Evolutionary conservation across 2,888 invertebrate species (phyloP).

Genomic region (Ormyrus labotus): DNA sequence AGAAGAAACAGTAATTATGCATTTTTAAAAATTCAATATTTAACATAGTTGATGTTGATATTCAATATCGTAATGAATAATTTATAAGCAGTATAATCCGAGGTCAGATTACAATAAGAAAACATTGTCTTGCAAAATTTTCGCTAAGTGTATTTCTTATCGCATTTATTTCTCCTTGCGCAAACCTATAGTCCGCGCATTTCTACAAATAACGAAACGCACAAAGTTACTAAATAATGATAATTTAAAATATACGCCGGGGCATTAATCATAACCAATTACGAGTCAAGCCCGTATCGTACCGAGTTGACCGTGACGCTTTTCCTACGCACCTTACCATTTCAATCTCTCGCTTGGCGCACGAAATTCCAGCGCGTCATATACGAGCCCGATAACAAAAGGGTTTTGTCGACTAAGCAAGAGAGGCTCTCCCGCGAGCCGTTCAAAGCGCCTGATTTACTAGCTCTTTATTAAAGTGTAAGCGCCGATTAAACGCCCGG

Average conservation of each 20-base stretch:
- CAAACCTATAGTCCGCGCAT: background rate
- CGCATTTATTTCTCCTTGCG: background rate
- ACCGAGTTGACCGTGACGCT: background rate
- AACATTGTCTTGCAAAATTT: constrained; percentile 19
- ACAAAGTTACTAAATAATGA: background rate
- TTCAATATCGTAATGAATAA: constrained; percentile 17
- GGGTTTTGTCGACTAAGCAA: constrained; percentile 1
- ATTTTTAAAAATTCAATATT: background rate
- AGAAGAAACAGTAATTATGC: too few species aligned
- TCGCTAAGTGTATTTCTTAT: constrained; percentile 6
- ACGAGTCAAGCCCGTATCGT: background rate
- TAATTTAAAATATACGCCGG: constrained; percentile 9
- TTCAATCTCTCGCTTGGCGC: background rate
- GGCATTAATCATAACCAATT: constrained; percentile 12
- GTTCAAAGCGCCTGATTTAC: constrained; percentile 49
- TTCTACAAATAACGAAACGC: constrained; percentile 20
- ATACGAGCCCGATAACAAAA: constrained; percentile 19
- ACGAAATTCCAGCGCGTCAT: background rate
- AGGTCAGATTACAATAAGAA: constrained; percentile 13
- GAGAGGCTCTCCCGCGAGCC: background rate
- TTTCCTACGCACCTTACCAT: background rate
- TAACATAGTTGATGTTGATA: constrained; percentile 22
- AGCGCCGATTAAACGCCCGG: constrained; percentile 39
- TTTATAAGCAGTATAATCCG: background rate
- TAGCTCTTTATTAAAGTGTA: constrained; percentile 43